A percentile compares a stretch with the other conserved stretches of the same genome.
Evolutionary conservation across 2,797 vertebrate species (phyloP).

Genomic region (Siniperca undulata): DNA sequence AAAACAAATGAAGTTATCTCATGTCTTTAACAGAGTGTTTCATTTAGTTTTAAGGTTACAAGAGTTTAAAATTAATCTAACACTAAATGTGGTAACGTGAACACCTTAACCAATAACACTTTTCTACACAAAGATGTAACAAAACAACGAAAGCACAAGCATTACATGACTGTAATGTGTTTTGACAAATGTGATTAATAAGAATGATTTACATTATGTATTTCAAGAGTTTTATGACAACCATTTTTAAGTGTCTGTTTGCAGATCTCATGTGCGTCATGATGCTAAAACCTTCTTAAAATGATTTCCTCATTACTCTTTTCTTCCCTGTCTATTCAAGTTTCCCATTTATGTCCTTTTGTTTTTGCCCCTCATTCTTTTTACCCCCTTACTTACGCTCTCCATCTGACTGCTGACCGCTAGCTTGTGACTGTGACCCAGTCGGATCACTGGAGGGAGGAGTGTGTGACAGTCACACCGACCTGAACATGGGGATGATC

Average conservation of each 20-base stretch:
- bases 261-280: too few relatives aligned
- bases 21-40: background rate
- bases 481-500: conserved; percentile 86
- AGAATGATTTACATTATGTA: background rate
- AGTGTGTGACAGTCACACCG: conserved; percentile 88
- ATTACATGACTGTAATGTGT: background rate
- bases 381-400: background rate
- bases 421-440: conserved; percentile 91
- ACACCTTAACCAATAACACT: background rate
- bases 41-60: background rate
- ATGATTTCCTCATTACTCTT: background rate
- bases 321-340: background rate
- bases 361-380: background rate
- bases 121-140: background rate
- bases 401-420: background rate
- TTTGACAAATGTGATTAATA: background rate
- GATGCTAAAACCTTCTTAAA: background rate
- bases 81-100: background rate
- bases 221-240: background rate
- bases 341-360: background rate
- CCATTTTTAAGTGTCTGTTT: background rate
- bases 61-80: background rate
- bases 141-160: background rate
- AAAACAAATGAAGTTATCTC: background rate
- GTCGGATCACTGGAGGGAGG: conserved; percentile 89